Evolutionary conservation across 1,140 invertebrate genomes (phyloP).

Genomic region (Capitella teleta): DNA sequence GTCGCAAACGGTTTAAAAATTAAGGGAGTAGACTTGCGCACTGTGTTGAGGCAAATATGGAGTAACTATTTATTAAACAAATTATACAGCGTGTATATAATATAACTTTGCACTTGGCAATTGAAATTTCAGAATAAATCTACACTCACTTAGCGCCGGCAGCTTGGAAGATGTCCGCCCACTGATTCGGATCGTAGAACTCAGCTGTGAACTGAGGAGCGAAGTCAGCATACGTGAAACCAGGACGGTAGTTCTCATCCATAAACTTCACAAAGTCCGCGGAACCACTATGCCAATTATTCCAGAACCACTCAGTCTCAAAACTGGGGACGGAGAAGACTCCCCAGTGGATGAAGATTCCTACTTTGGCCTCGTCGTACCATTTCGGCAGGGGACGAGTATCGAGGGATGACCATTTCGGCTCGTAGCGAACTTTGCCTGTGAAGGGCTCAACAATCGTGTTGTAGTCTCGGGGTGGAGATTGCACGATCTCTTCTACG

Average conservation of each 20-base stretch:
- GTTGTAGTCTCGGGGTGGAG: no score
- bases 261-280: slow-evolving; percentile 21
- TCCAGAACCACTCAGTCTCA: slow-evolving; percentile 31
- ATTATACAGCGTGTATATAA: no score
- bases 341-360: slow-evolving; percentile 44
- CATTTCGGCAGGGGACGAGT: slow-evolving; percentile 36
- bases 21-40: no score
- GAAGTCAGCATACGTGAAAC: slow-evolving; percentile 36
- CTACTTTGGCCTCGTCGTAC: slow-evolving; percentile 42
- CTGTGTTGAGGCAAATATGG: no score
- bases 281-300: slow-evolving; percentile 21
- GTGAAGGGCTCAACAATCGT: no score
- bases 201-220: slow-evolving; percentile 29
- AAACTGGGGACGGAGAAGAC: slow-evolving; percentile 40
- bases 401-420: slow-evolving; percentile 39
- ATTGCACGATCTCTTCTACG: no score
- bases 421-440: slow-evolving; percentile 19
- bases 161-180: slow-evolving; percentile 28
- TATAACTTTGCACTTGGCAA: no score
- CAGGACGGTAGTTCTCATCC: slow-evolving; percentile 27
- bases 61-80: no score
- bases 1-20: no score
- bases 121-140: no score
- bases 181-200: slow-evolving; percentile 26
- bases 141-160: slow-evolving; percentile 33